These are phyloP conservation scores for Drosophila subsilvestris DNA, from an alignment of 2,888 invertebrate species.

Conservation along the genomic window DNA sequence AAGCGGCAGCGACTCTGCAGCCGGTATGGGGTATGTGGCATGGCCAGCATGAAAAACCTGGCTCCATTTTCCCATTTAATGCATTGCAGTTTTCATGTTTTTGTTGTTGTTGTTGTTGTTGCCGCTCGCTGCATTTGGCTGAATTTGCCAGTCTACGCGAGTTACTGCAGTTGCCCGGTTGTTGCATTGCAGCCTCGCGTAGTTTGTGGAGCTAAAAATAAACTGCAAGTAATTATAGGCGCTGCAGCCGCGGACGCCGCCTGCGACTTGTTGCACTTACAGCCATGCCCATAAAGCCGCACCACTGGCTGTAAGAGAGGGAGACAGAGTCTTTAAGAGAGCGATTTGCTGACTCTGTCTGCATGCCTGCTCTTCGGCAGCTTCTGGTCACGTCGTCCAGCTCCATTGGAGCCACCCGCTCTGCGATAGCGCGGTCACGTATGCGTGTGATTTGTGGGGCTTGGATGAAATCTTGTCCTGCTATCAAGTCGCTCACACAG, in stretches of 20 bases:
- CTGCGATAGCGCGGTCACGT: conserved; percentile 67
- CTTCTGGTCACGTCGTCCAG: conserved; percentile 67
- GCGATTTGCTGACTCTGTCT: conserved; percentile 17
- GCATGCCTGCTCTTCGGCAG: conserved; percentile 35
- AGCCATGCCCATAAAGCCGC: conserved; percentile 43
- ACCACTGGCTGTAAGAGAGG: conserved; percentile 24
- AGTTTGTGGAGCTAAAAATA: conserved; percentile 48
- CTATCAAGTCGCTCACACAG: conserved; percentile 39
- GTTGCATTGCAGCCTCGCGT: conserved; percentile 31
- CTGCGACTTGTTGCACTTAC: conserved; percentile 72
- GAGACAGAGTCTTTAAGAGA: conserved; percentile 45
- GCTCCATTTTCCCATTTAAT: conserved; percentile 51
- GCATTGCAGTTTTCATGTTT: conserved; percentile 61
- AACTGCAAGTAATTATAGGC: conserved; percentile 49
- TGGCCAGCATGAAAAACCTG: conserved; percentile 52
- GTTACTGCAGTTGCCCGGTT: conserved; percentile 24
- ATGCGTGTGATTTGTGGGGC: conserved; percentile 58
- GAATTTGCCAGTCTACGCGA: conserved; percentile 39
- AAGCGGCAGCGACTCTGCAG: conserved; percentile 23
- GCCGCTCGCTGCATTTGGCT: conserved; percentile 50
- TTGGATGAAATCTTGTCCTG: conserved; percentile 67
- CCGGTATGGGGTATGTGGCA: background rate
- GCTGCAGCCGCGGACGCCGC: conserved; percentile 37
- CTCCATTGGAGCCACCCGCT: conserved; percentile 43
- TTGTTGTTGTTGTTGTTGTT: conserved; percentile 25